Percentiles rank a stretch among this genome's conserved stretches.
These are phyloP conservation scores for Sesia bembeciformis DNA, from an alignment of 2,888 invertebrate species.

Conservation along the genomic window DNA sequence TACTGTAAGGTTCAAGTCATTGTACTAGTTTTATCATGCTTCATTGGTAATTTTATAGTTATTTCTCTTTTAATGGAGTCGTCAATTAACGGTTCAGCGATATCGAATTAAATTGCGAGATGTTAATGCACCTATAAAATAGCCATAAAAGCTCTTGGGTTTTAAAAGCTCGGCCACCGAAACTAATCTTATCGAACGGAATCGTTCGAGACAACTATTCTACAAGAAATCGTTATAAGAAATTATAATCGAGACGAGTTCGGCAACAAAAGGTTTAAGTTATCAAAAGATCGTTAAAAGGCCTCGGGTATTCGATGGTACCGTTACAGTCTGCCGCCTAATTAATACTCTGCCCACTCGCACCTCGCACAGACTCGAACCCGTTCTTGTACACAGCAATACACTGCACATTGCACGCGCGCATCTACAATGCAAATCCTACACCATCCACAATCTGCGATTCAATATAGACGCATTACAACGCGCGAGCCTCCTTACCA, in stretches of 20 bases:
- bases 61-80: too few species aligned
- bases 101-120: neutral
- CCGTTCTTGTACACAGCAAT: conserved; percentile 32
- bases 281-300: conserved; percentile 55
- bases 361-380: conserved; percentile 35
- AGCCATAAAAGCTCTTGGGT: neutral
- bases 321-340: conserved; percentile 49
- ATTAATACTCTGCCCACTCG: conserved; percentile 62
- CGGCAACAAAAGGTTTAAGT: conserved; percentile 31
- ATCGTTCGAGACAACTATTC: conserved; percentile 22
- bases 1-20: too few species aligned
- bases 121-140: neutral
- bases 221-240: conserved; percentile 20
- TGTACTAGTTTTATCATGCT: too few species aligned
- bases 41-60: too few species aligned
- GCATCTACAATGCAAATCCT: conserved; percentile 67
- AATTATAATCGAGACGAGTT: conserved; percentile 39
- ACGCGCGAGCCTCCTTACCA: conserved; percentile 21
- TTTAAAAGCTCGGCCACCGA: conserved; percentile 22
- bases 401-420: conserved; percentile 43
- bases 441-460: conserved; percentile 50
- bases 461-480: conserved; percentile 46
- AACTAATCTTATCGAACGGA: conserved; percentile 26
- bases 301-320: conserved; percentile 23
- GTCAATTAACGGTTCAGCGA: neutral